Evolutionary conservation across 2,888 invertebrate species (phyloP).

Genomic region (Archaeoteleia sp.): DNA sequence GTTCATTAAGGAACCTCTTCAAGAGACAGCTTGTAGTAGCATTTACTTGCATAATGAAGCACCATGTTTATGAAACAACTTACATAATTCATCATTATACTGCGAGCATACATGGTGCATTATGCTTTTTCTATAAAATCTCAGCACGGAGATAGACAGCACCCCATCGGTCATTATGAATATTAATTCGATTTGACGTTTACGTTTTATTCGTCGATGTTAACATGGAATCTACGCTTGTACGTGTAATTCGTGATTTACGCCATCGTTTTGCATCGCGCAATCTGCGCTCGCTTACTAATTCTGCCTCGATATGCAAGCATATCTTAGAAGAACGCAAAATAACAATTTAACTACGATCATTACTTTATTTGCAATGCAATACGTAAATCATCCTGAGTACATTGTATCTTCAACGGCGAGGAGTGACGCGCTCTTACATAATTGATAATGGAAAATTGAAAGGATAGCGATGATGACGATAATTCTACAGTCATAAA

Average conservation of each 20-base stretch:
- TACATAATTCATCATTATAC: conserved; percentile 21
- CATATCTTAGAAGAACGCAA: too few species aligned
- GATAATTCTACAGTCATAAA: too few species aligned
- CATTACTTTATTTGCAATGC: too few species aligned
- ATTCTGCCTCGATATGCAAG: too few species aligned
- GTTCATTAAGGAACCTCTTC: conserved; percentile 48
- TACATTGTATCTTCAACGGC: too few species aligned
- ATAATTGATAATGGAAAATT: too few species aligned
- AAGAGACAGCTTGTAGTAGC: conserved; percentile 42
- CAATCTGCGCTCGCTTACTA: not conserved
- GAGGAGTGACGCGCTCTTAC: too few species aligned
- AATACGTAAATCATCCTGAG: too few species aligned
- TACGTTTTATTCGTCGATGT: conserved; percentile 25
- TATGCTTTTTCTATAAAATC: conserved; percentile 15
- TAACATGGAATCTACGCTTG: conserved; percentile 14
- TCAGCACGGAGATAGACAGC: conserved; percentile 7
- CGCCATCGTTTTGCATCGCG: conserved; percentile 9
- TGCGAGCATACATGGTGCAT: not conserved
- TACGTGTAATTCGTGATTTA: conserved; percentile 7
- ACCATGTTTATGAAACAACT: conserved; percentile 43
- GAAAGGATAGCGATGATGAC: too few species aligned
- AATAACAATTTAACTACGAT: too few species aligned
- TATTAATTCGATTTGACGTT: conserved; percentile 33
- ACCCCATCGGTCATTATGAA: conserved; percentile 8
- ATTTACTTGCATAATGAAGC: conserved; percentile 39